Percentiles rank a stretch among this genome's conserved stretches.
These are phyloP conservation scores for Oligia strigilis DNA, from an alignment of 2,888 invertebrate genomes.

Conservation along the genomic window DNA sequence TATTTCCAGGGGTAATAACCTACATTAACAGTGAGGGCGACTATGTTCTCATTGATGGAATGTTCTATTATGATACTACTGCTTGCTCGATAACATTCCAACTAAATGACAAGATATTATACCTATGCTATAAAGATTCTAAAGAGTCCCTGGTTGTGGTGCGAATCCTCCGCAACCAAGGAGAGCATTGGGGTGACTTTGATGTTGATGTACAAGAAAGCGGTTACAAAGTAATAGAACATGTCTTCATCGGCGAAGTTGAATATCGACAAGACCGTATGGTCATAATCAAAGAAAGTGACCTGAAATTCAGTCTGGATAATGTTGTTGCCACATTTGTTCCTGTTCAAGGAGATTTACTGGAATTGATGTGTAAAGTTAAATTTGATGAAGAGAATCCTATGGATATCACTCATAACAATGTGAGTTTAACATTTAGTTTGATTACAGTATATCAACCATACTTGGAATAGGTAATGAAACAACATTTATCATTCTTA, in stretches of 20 bases:
- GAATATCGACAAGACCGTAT: constrained; percentile 77
- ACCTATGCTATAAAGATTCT: constrained; percentile 88
- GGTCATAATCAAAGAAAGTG: constrained; percentile 88
- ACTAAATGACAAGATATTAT: constrained; percentile 90
- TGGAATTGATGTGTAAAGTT: constrained; percentile 91
- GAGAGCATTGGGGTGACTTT: constrained; percentile 87
- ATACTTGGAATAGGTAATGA: background rate
- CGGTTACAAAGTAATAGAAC: constrained; percentile 78
- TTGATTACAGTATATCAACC: background rate
- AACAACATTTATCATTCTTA: background rate
- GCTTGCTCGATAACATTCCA: constrained; percentile 78
- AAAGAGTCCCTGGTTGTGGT: constrained; percentile 88
- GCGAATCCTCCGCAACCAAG: constrained; percentile 90
- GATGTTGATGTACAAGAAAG: constrained; percentile 79
- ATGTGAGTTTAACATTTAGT: constrained; percentile 67
- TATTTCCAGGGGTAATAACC: constrained; percentile 91
- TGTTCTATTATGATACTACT: constrained; percentile 88
- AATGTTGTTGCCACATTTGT: constrained; percentile 91
- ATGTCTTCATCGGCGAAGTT: constrained; percentile 82
- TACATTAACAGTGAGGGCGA: constrained; percentile 77
- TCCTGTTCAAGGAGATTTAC: constrained; percentile 93
- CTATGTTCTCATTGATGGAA: constrained; percentile 91
- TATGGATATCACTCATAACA: constrained; percentile 84
- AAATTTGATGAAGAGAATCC: constrained; percentile 91
- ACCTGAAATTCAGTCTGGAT: constrained; percentile 91